Evolutionary conservation across 2,113 vertebrate species (phyloP).

Genomic region (Pteruthius melanotis): DNA sequence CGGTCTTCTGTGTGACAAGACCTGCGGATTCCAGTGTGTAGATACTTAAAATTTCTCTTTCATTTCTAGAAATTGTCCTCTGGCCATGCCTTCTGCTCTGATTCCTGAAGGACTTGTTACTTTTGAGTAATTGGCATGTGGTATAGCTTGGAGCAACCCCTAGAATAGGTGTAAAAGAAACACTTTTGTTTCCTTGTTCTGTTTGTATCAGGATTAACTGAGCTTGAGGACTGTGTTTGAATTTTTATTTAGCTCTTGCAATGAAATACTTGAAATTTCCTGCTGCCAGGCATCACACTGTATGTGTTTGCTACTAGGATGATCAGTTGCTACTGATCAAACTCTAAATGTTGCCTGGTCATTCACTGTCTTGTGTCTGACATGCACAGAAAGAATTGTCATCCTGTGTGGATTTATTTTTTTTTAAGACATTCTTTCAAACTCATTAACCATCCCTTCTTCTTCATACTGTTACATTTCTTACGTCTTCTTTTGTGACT

Average conservation of each 20-base stretch:
- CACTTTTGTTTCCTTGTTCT: background rate
- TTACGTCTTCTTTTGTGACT: background rate
- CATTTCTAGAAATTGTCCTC: background rate
- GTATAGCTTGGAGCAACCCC: background rate
- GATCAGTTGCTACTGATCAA: background rate
- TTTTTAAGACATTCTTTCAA: background rate
- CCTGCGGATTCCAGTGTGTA: background rate
- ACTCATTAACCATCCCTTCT: background rate
- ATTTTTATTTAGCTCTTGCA: background rate
- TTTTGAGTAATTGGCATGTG: background rate
- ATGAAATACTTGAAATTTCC: background rate
- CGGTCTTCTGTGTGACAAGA: background rate
- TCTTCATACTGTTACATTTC: background rate
- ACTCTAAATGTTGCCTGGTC: background rate
- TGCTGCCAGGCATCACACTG: background rate
- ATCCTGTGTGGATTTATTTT: accelerated
- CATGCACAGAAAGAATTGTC: background rate
- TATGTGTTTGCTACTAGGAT: background rate
- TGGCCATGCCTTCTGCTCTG: background rate
- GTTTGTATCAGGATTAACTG: background rate
- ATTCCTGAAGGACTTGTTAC: background rate
- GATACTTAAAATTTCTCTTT: background rate
- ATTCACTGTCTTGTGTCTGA: background rate
- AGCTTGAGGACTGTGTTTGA: background rate
- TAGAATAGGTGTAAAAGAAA: background rate